Percentiles rank a stretch among this genome's conserved stretches.
Conservation (phyloP, 2,797 vertebrate species). For the Salarias fasciatus region DNA sequence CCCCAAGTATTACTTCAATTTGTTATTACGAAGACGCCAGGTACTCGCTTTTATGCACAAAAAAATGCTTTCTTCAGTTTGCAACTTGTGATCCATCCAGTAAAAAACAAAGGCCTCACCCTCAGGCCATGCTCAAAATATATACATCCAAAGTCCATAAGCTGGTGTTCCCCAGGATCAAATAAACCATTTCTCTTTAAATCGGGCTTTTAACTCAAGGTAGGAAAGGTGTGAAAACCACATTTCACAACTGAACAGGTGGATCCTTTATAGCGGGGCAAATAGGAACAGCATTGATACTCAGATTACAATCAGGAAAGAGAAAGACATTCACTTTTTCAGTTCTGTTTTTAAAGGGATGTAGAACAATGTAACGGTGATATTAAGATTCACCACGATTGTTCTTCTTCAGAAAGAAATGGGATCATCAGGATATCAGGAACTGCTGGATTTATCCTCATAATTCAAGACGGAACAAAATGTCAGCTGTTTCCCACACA, state of each 20-base stretch:
- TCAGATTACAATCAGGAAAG: slow-evolving; percentile 64
- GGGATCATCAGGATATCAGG: slow-evolving; percentile 49
- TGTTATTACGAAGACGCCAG: slow-evolving; percentile 26
- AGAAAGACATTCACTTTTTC: slow-evolving; percentile 65
- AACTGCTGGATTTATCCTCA: slow-evolving; percentile 1
- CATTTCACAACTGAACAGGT: neutral
- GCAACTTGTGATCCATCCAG: neutral
- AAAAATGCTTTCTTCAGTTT: slow-evolving; percentile 32
- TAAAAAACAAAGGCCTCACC: slow-evolving; percentile 13
- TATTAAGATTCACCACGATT: neutral
- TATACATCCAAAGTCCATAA: slow-evolving; percentile 59
- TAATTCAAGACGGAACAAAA: slow-evolving; percentile 6
- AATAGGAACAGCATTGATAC: slow-evolving; percentile 11
- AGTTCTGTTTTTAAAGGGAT: slow-evolving; percentile 31
- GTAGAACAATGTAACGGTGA: slow-evolving; percentile 18
- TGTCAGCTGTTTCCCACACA: slow-evolving; percentile 23
- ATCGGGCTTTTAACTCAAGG: neutral
- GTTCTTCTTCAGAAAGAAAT: slow-evolving; percentile 5
- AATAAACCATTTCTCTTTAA: neutral
- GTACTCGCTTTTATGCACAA: slow-evolving; percentile 50
- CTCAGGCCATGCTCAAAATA: slow-evolving; percentile 33
- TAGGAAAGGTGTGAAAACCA: neutral
- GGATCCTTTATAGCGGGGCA: neutral
- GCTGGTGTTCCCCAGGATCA: slow-evolving; percentile 19
- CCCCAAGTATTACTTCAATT: neutral